Base-by-base conservation (phyloP, 30 jellyfish, hydroid and myxozoan genomes). In the Nemopilema nomurai region DNA sequence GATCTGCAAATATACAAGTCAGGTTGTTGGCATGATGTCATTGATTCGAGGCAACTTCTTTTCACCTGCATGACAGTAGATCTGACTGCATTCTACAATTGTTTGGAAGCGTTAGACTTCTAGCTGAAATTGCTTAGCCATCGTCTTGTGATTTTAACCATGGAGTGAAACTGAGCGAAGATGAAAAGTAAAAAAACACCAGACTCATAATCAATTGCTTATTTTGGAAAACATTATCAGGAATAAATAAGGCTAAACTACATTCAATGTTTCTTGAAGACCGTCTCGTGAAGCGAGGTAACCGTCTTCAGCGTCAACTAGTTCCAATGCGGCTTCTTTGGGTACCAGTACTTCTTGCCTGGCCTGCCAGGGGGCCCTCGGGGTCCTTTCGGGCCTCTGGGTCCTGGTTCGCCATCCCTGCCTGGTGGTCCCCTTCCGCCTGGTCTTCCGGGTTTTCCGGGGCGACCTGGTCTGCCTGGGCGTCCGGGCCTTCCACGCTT, bases 401-500 rank as follows among this genome's bases (percentile, higher is more conserved):
- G 81, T 18, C 81, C 81, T 19, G 81, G 81, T 71, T 23, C 65
- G 7, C 81, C 81, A 30, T 71, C 65, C 1, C 1, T 0, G 9
- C 81, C 81, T 1, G 81, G 76, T 25, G 0, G n/a, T 51, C 87
- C 87, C 64, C 23, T 50, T 25, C 9, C 22, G 20, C 84, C 84
- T 1, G 71, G 84, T 33, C 84, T 30, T 74, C 84, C 84, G 0
- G 71, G 71, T 74, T 50, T 74, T 3, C 84, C 84, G 13, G 84
- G 84, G 1, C 84, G 8, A 16, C 84, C 84, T 49, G 31, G 84
- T 74, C 84, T 74, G 50, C 84, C 84, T 33, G 71, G 71, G 51
- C 51, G 71, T 22, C 84, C 84, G 26, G 84, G 84, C 20, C 51
- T 23, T 0, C 84, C 84, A 19, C 51, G 71, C 30, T 27, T 41